These are phyloP conservation scores for Eublepharis macularius DNA, from an alignment of 2,113 vertebrate species.

Conservation along the genomic window DNA sequence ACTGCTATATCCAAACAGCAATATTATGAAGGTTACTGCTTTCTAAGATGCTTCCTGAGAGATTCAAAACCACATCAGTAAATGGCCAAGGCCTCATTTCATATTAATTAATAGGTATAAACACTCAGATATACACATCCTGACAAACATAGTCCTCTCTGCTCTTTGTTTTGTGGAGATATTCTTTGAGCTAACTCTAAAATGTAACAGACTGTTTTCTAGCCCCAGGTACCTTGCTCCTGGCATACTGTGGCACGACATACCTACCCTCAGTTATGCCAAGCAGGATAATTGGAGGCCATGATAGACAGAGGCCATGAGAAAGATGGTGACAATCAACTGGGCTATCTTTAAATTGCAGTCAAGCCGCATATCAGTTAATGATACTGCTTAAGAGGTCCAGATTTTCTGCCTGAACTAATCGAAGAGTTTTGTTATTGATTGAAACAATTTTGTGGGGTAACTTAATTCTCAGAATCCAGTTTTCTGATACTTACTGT, in stretches of 20 bases:
- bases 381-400: neutral
- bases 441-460: neutral
- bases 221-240: neutral
- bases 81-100: neutral
- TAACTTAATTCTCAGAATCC: neutral
- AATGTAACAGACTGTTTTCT: neutral
- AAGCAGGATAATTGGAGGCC: neutral
- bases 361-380: neutral
- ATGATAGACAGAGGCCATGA: neutral
- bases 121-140: neutral
- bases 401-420: neutral
- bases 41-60: too few relatives aligned
- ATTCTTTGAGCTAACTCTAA: neutral
- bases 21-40: too few relatives aligned
- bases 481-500: neutral
- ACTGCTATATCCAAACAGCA: too few relatives aligned
- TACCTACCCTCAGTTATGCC: neutral
- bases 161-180: neutral
- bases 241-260: neutral
- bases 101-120: neutral
- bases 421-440: neutral
- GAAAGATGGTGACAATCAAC: neutral
- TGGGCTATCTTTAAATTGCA: neutral
- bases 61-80: too few relatives aligned
- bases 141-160: neutral